Evolutionary conservation across 2,888 invertebrate genomes (phyloP).

Genomic region (Xestia xanthographa): DNA sequence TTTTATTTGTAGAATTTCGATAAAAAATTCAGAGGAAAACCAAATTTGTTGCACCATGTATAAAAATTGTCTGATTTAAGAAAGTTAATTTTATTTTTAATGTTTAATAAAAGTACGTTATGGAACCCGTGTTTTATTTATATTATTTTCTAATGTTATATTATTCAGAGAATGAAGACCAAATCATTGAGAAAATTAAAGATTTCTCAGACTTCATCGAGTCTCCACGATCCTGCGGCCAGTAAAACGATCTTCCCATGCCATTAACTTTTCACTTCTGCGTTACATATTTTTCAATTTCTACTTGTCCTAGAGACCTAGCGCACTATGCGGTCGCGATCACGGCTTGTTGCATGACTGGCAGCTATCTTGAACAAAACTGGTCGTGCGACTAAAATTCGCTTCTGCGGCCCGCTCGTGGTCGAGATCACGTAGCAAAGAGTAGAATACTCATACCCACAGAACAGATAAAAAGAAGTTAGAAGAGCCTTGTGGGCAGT

Average conservation of each 20-base stretch:
- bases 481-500: too few relatives aligned
- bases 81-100: constrained; percentile 72
- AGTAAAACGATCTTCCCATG: not conserved
- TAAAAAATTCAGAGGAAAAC: constrained; percentile 29
- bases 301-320: not conserved
- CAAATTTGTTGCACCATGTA: constrained; percentile 42
- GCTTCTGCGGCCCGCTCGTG: too few relatives aligned
- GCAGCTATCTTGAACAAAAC: not conserved
- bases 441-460: too few relatives aligned
- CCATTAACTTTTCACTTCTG: not conserved
- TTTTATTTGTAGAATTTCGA: constrained; percentile 24
- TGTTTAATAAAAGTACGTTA: constrained; percentile 71
- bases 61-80: constrained; percentile 66
- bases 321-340: too few relatives aligned
- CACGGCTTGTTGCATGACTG: not conserved
- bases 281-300: not conserved
- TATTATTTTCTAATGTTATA: not conserved
- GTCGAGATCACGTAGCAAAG: too few relatives aligned
- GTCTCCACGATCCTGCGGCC: not conserved
- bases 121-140: constrained; percentile 10
- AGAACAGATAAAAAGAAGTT: too few relatives aligned
- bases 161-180: not conserved
- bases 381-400: not conserved
- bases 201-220: not conserved
- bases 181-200: not conserved